Evolutionary conservation across 64 coral and sea anemone species (phyloP), one percentile per base, ranked within the genome.

Genomic region (Dendrophyllia cribrosa): DNA sequence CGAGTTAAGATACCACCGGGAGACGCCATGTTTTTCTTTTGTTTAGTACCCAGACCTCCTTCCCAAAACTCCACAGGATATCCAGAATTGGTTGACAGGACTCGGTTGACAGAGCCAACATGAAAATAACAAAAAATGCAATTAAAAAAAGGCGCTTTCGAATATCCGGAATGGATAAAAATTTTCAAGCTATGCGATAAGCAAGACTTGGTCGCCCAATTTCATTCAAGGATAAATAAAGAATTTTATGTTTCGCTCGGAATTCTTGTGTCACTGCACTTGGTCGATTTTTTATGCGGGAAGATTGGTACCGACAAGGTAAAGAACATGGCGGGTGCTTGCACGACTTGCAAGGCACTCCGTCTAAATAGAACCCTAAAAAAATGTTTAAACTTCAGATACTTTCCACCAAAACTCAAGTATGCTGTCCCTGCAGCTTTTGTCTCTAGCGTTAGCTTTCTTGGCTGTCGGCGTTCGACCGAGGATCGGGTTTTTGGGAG

Each of bases 11-110:
- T 73, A 22, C 51, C 25, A 0, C 12, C 53, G 13, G 44, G 43
- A 69, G 89, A 68, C 47, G 78, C 89, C 89, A 91, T 91, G 66
- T 83, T 91, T 64, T 19, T 67, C 58, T 23, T 58, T 58, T 44
- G 66, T 11, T 66, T 51, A 11, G 43, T 67, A 49, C 60, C n/a
- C 9, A 51, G 80, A 3, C 43, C 6, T 6, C 56, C 21, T 5
- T 20, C 14, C 7, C 13, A 7, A 7, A 7, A 7, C 13, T 1
- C 7, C 55, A 58, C 55, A 58, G 55, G 13, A 58, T 7, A 58
- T 1, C 55, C 55, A 58, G 19, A 34, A 34, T 34, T 34, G 34
- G 34, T 34, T 2, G 34, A 34, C 34, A 34, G 34, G n/a, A n/a
- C n/a, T n/a, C n/a, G 34, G 34, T 34, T 2, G 34, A 34, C 34